Percentiles rank a stretch among this genome's conserved stretches.
Conservation (phyloP, 2,113 vertebrate species). For the Crotalus horridus region DNA sequence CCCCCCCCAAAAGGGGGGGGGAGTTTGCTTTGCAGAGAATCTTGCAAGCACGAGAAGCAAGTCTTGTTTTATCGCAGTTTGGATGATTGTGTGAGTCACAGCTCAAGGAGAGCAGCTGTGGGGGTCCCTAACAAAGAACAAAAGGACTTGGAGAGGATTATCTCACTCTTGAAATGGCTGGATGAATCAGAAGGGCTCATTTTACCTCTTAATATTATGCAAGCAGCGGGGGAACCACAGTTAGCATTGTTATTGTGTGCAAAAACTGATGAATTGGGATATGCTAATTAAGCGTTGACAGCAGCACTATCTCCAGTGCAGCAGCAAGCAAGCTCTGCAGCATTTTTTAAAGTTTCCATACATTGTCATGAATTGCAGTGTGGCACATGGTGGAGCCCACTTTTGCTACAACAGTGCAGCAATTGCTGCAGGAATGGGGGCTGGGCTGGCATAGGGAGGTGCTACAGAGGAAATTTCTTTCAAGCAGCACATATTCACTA, state of each 20-base stretch:
- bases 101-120: constrained; percentile 15
- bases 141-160: not conserved
- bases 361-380: not conserved
- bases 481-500: not conserved
- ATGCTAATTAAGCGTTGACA: not conserved
- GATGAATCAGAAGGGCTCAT: not conserved
- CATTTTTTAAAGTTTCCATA: not conserved
- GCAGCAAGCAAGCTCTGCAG: not conserved
- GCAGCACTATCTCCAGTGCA: not conserved
- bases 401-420: fast-evolving
- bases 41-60: constrained; percentile 12
- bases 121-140: constrained; percentile 9
- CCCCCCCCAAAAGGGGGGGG: not conserved
- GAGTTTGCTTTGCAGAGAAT: not conserved
- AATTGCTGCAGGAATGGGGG: not conserved
- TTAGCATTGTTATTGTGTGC: not conserved
- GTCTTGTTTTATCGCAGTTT: not conserved
- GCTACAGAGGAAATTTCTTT: not conserved
- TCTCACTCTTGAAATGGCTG: not conserved
- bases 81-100: not conserved
- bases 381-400: not conserved
- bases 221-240: not conserved
- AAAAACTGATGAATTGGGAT: not conserved
- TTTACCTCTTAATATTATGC: not conserved
- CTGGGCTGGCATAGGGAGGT: not conserved